Percentiles rank a stretch among this genome's conserved stretches.
These are phyloP conservation scores for Drosophila mercatorum DNA, from an alignment of 2,888 invertebrate genomes.

Conservation along the genomic window DNA sequence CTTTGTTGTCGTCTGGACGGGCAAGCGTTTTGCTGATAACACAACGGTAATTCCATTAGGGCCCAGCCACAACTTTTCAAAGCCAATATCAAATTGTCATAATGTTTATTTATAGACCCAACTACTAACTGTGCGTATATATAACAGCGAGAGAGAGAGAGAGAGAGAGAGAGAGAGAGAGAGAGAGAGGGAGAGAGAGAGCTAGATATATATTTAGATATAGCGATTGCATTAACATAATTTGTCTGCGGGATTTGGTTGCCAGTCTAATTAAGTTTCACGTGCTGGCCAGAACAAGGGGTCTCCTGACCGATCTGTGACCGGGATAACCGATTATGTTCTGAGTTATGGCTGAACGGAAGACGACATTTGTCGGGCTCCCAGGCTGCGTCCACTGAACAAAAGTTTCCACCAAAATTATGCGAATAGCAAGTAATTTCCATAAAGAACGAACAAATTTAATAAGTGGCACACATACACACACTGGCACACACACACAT, in stretches of 20 bases:
- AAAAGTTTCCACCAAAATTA: constrained; percentile 6
- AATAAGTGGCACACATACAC: constrained; percentile 60
- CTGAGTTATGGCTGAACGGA: constrained; percentile 38
- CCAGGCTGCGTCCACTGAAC: constrained; percentile 5
- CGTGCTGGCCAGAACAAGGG: constrained; percentile 26
- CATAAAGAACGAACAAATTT: constrained; percentile 57
- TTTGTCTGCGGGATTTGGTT: constrained; percentile 48
- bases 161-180: too few relatives aligned
- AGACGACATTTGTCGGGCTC: constrained; percentile 29
- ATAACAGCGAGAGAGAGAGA: not conserved
- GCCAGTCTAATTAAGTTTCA: constrained; percentile 57
- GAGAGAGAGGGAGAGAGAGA: not conserved
- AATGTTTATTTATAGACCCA: constrained; percentile 69
- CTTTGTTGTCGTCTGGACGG: constrained; percentile 60
- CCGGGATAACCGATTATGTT: constrained; percentile 9
- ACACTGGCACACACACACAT: constrained; percentile 1
- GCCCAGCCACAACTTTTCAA: constrained; percentile 40
- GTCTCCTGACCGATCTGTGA: constrained; percentile 15
- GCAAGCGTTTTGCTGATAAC: constrained; percentile 66
- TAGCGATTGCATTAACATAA: constrained; percentile 71
- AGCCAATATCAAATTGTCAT: constrained; percentile 77
- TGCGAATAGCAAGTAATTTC: constrained; percentile 46
- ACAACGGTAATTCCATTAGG: constrained; percentile 71
- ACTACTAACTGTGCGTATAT: not conserved
- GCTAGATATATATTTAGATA: constrained; percentile 3